Percentiles rank a stretch among this genome's conserved stretches.
phyloP scores from a whole-genome alignment of 2,797 vertebrate genomes.

The Yasuhikotakia modesta region DNA sequence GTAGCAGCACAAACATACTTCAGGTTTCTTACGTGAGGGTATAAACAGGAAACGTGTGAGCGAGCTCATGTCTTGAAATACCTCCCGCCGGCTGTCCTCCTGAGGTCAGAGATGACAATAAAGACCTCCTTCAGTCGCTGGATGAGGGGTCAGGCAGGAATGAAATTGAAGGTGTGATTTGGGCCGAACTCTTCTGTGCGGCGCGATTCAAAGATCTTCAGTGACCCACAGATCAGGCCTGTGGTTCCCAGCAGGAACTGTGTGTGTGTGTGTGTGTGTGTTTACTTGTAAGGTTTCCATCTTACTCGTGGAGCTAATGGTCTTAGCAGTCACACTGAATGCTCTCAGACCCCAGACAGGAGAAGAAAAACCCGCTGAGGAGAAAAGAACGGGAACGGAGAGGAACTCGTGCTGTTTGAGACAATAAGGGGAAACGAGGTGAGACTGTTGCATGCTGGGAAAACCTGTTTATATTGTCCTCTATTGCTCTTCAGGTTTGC shows the following conservation, averaged over 20 bases:
- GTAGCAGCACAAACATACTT: neutral
- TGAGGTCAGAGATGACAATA: constrained; percentile 12
- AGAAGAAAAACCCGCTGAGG: constrained; percentile 13
- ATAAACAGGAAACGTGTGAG: neutral
- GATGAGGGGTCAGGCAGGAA: constrained; percentile 12
- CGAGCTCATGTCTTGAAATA: neutral
- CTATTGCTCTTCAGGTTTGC: neutral
- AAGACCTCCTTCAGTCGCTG: neutral
- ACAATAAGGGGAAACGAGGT: constrained; percentile 22
- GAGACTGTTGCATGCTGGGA: neutral
- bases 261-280: constrained; percentile 48
- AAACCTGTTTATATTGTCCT: constrained; percentile 15
- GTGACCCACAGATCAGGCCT: constrained; percentile 61
- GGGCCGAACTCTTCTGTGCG: constrained; percentile 28
- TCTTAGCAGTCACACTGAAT: constrained; percentile 45
- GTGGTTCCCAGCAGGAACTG: constrained; percentile 55
- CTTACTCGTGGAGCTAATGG: constrained; percentile 53
- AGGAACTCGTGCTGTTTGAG: neutral
- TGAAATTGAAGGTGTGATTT: constrained; percentile 50
- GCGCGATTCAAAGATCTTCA: constrained; percentile 62
- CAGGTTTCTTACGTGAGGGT: neutral
- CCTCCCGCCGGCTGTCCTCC: neutral
- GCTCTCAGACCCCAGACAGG: constrained; percentile 42
- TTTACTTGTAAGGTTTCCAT: constrained; percentile 65
- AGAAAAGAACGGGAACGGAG: constrained; percentile 8